Percentiles rank a stretch among this genome's conserved stretches.
Evolutionary conservation across 2,113 vertebrate species (phyloP).

Genomic region (Lethenteron reissneri): DNA sequence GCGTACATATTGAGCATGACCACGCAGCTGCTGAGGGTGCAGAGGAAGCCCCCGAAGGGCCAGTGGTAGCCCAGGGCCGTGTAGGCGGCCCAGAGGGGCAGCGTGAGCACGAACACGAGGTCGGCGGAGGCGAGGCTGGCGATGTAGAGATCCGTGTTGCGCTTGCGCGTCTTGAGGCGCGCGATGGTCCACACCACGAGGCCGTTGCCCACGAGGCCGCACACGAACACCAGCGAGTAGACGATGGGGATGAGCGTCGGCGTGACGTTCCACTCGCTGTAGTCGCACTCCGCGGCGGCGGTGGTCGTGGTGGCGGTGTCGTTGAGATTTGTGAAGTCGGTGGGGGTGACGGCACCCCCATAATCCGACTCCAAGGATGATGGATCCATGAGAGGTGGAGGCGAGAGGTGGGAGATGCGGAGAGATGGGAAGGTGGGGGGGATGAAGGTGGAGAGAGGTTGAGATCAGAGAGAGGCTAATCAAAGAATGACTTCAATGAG

Average conservation of each 20-base stretch:
- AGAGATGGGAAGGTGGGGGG: too few relatives aligned
- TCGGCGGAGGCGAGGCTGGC: conserved; percentile 30
- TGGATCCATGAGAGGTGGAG: too few relatives aligned
- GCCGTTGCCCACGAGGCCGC: conserved; percentile 24
- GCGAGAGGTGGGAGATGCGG: too few relatives aligned
- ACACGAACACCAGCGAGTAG: conserved; percentile 23
- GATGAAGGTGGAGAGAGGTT: too few relatives aligned
- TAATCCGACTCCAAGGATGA: too few relatives aligned
- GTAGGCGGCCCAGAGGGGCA: conserved; percentile 33
- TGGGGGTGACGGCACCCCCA: too few relatives aligned
- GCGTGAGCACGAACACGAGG: conserved; percentile 31
- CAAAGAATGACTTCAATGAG: too few relatives aligned
- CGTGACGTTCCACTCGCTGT: conserved; percentile 42
- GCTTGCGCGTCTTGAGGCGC: conserved; percentile 18
- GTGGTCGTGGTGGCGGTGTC: too few relatives aligned
- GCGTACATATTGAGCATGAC: conserved; percentile 40
- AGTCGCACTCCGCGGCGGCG: conserved; percentile 20
- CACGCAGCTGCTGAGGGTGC: conserved; percentile 29
- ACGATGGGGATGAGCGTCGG: conserved; percentile 42
- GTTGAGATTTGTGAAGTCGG: too few relatives aligned
- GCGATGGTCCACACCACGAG: conserved; percentile 20
- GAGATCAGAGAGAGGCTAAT: too few relatives aligned
- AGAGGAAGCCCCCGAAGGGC: conserved; percentile 28
- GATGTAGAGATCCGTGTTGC: conserved; percentile 31
- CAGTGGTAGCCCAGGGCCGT: conserved; percentile 17